Evolutionary conservation across 1,140 invertebrate species (phyloP), one percentile per base, ranked within the genome.

Genomic region (Aradophagus sp.): DNA sequence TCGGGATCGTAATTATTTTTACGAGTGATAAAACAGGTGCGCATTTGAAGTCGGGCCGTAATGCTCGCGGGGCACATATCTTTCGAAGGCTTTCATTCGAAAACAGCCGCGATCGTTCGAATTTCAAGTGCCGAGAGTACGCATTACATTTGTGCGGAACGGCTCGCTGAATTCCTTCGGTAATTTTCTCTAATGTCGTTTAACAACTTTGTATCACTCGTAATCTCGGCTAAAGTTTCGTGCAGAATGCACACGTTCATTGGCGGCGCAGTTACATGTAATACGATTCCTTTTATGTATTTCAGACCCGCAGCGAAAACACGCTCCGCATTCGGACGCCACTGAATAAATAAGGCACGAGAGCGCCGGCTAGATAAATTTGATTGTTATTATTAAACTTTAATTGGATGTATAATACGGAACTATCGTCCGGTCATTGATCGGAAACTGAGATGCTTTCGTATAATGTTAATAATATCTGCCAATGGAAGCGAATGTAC

Each of bases 111-210:
- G 48, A 41, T 66, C 58, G 50, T 41, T 66, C 41, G 45, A 58
- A 67, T 66, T 72, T 63, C 52, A 73, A 67, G 56, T 32, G 50
- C 38, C 23, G 36, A 58, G 42, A 42, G 53, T 45, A 42, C 11
- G 35, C 52, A 19, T 45, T 58, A 56, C 62, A 39, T 34, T 42
- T 26, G 38, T 20, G 10, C 11, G 38, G 34, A 50, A 67, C 61
- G 58, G 56, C 50, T 73, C 56, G 63, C 63, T 63, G 63, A 73
- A 63, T 63, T 59, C 45, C 58, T 47, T 61, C 14, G 62, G 45
- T 58, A 73, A 73, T 73, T 66, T 73, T 67, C 50, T 58, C 42
- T 41, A 53, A 31, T 34, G 63, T 35, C 35, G 23, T 50, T 66
- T 53, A 53, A 55, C 63, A 73, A 63, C 53, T 73, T 65, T 68